These are phyloP conservation scores for Oscheius myriophilus DNA, from an alignment of 2,888 invertebrate species.

Conservation along the genomic window DNA sequence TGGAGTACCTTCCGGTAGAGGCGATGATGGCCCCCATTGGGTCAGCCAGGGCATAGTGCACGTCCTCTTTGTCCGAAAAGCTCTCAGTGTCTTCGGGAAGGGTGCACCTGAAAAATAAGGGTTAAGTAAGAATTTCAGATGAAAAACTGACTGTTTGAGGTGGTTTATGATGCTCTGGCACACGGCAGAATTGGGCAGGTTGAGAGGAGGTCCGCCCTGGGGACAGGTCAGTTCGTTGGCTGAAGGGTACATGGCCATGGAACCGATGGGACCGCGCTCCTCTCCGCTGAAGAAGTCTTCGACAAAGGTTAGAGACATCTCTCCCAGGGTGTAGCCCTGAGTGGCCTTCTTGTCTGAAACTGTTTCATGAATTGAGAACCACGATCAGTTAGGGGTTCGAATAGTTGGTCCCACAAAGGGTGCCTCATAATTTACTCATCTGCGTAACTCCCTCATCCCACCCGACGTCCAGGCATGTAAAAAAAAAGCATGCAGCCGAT, in stretches of 20 bases:
- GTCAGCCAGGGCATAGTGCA: slow-evolving; percentile 15
- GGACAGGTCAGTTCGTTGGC: slow-evolving; percentile 26
- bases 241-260: slow-evolving; percentile 14
- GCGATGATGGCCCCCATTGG: slow-evolving; percentile 3
- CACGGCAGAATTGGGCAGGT: not conserved
- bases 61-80: slow-evolving; percentile 29
- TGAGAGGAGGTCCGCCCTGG: not conserved
- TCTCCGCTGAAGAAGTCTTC: slow-evolving; percentile 31
- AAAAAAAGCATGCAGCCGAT: no score
- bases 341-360: slow-evolving; percentile 37
- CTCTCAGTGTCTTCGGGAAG: slow-evolving; percentile 7
- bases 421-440: no score
- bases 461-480: no score
- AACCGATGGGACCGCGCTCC: slow-evolving; percentile 20
- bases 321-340: slow-evolving; percentile 49
- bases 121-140: not conserved
- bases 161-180: no score
- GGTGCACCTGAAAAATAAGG: not conserved
- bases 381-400: no score
- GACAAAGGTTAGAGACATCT: slow-evolving; percentile 39
- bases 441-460: no score
- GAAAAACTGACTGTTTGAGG: not conserved
- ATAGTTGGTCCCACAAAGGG: no score
- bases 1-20: slow-evolving; percentile 16
- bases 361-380: not conserved